These are phyloP conservation scores for Dendrocincla fuliginosa DNA, from an alignment of 2,797 vertebrate genomes.

Conservation along the genomic window DNA sequence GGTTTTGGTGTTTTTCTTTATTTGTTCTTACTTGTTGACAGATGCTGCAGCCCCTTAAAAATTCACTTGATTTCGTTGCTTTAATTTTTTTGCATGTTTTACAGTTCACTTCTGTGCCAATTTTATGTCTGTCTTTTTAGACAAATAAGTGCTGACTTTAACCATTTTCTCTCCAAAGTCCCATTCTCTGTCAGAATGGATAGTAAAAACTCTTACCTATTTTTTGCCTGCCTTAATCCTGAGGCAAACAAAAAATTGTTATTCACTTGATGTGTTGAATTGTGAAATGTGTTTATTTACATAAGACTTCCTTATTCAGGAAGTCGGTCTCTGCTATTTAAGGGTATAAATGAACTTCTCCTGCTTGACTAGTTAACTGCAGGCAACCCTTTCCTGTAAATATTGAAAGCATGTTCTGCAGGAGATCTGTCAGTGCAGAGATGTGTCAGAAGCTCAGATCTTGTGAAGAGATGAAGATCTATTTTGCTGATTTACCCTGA, in stretches of 20 bases:
- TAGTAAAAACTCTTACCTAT: background rate
- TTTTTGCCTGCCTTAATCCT: background rate
- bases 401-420: background rate
- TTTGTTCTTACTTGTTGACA: background rate
- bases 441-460: background rate
- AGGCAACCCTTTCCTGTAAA: constrained; percentile 49
- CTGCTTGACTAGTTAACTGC: constrained; percentile 16
- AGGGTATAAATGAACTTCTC: constrained; percentile 38
- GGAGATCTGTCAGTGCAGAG: background rate
- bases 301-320: constrained; percentile 45
- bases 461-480: background rate
- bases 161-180: background rate
- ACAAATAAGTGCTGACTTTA: background rate
- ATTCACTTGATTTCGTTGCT: background rate
- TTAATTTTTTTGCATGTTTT: background rate
- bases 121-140: background rate
- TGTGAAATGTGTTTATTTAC: constrained; percentile 55
- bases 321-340: constrained; percentile 48
- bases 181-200: background rate
- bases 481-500: background rate
- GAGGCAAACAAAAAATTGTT: background rate
- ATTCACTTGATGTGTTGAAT: background rate
- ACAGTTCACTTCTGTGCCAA: background rate
- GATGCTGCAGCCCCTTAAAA: background rate
- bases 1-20: background rate